Evolutionary conservation across 2,797 vertebrate genomes (phyloP), one percentile per base, ranked within the genome.

Genomic region (Fistularia tabacaria): DNA sequence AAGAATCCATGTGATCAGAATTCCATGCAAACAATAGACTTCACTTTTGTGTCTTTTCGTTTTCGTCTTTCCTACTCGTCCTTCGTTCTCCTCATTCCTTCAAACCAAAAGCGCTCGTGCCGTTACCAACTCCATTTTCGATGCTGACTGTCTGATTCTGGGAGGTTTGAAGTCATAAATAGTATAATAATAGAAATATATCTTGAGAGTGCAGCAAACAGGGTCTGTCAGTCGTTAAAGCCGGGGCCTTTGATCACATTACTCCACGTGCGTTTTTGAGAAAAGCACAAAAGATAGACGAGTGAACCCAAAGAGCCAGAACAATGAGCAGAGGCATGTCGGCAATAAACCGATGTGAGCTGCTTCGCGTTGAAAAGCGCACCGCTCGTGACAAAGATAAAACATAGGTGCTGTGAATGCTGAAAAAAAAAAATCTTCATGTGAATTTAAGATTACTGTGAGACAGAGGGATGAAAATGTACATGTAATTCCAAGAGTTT

Each of bases 231-330:
- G 57, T 42, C n/a, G 57, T 70, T 59, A 43, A 38, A 42, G 59
- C n/a, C n/a, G n/a, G n/a, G n/a, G n/a, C 14, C 75, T 80, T 85
- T 85, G 71, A 81, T 80, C 66, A 79, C 25, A 42, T 52, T 38
- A 54, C 11, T 64, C 1, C 53, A 9, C 44, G 11, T 42, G 49
- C 58, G 59, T 25, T 62, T 25, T 25, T 25, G 25, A 25, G 25
- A 25, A 25, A 25, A 25, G 25, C n/a, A 45, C 9, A 57, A 65
- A 61, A 41, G 38, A 55, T 4, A 56, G 9, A 14, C 3, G 12
- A 36, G 14, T 8, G 1, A 50, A 51, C 46, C 9, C 15, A 37
- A 44, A 44, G n/a, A 50, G 7, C 1, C 8, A 10, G 39, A 40
- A 7, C 39, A 40, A 25, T 5, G 25, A 3, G 25, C 25, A 25